Evolutionary conservation across 1,140 invertebrate species (phyloP), one percentile per base, ranked within the genome.

Genomic region (Drosophila albomicans): DNA sequence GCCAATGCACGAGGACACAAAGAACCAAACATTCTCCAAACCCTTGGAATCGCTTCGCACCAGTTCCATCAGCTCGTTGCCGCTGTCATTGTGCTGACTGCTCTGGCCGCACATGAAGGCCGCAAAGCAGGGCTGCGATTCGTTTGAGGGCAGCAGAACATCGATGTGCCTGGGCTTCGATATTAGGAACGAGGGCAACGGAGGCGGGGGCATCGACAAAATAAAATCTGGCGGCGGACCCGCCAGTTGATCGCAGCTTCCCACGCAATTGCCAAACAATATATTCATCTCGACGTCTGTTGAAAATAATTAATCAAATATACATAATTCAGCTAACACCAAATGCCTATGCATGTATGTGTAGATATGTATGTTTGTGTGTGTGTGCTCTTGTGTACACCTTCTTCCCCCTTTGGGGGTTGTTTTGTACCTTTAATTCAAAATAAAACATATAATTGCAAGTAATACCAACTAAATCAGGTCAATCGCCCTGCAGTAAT

Each of bases 161-260:
- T 85, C 65, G 77, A 89, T 79, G 73, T 91, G 63, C 65, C 92
- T 75, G 74, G 80, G 72, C 79, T 93, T 76, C 75, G 92, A 93
- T 61, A 95, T 94, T 35, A 97, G 92, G 25, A 96, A 96, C 2
- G 95, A 93, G 5, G 96, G 96, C 70, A 96, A 93, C 2, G 96
- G 96, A 1, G 96, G 96, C 30, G 96, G 96, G n/a, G 96, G 96
- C 93, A 97, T 95, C 71, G 95, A 95, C 51, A 96, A 92, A 73
- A 97, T 97, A 54, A 94, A 95, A 87, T 97, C 95, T 1, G 96
- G 96, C 10, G 96, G 96, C n/a, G 96, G 96, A 5, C 95, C 96
- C 15, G 96, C 92, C n/a, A 95, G 95, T 79, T 95, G 85, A 46
- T 88, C 94, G 82, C 95, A 95, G 78, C 95, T 94, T 41, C 94